These are phyloP conservation scores for Aphidoletes aphidimyza DNA, from an alignment of 2,888 invertebrate genomes.

Conservation along the genomic window DNA sequence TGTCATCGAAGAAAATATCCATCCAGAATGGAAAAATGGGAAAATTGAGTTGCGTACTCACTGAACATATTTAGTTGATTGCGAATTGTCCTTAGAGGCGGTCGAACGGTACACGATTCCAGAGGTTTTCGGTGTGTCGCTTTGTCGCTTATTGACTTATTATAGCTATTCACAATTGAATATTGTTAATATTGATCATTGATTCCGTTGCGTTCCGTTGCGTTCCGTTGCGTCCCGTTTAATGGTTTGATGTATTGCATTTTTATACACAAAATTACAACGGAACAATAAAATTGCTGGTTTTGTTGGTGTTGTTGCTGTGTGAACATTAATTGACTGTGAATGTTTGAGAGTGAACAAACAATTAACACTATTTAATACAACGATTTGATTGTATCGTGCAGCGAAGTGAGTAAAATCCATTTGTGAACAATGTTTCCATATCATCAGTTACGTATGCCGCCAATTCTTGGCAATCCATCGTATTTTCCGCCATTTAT, in stretches of 20 bases:
- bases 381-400: neutral
- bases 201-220: too few relatives aligned
- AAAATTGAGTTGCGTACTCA: slow-evolving; percentile 37
- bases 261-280: too few relatives aligned
- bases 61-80: slow-evolving; percentile 35
- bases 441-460: slow-evolving; percentile 37
- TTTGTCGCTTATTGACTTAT: too few relatives aligned
- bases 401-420: neutral
- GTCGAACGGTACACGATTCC: neutral
- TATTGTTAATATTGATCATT: too few relatives aligned
- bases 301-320: too few relatives aligned
- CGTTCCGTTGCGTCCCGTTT: too few relatives aligned
- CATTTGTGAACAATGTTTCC: slow-evolving; percentile 50
- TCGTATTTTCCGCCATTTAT: slow-evolving; percentile 63
- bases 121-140: neutral
- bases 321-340: too few relatives aligned
- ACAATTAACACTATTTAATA: neutral
- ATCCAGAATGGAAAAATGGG: neutral
- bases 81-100: slow-evolving; percentile 49
- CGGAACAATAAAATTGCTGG: too few relatives aligned
- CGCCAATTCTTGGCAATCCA: slow-evolving; percentile 58
- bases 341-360: too few relatives aligned
- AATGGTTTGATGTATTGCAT: too few relatives aligned
- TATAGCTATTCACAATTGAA: too few relatives aligned
- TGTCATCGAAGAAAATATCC: neutral